Evolutionary conservation across 2,113 vertebrate species (phyloP), one percentile per base, ranked within the genome.

Genomic region (Notothenia coriiceps): DNA sequence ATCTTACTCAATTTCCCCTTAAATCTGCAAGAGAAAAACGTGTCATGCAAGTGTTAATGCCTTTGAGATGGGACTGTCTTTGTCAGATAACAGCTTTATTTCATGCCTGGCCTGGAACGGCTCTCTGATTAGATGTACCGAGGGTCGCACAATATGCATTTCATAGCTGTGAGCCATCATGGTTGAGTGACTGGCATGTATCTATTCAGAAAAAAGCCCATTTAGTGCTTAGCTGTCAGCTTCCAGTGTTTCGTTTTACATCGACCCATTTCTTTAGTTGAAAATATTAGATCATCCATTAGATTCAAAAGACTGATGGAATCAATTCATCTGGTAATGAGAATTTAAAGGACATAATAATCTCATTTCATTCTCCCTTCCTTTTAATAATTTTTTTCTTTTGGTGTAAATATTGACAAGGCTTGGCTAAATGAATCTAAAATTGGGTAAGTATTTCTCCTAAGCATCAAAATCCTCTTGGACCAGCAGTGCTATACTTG

Each of bases 31-130:
- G 68, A 78, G 70, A 70, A 73, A 71, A 83, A 80, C 74, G 62
- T 52, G 70, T 70, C 44, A 73, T 68, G 82, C 35, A 18, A 86
- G 67, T 80, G 75, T 79, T 78, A 83, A 84, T 83, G 62, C 17
- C 51, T 73, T 35, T 71, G 76, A 88, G 72, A 74, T 78, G 81
- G n/a, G 12, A 60, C 65, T 74, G 75, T 62, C 75, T 55, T 55
- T 84, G 86, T 83, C 68, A 86, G 89, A 91, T 89, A 87, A 79
- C 79, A 54, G 64, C 74, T 90, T 88, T 79, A 70, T 92, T 89
- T 90, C 78, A 85, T 86, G 89, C 67, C 59, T 68, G 69, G 84
- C 61, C 51, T 75, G 25, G 40, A 79, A 76, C 49, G 6, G 11
- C 68, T 65, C 61, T 84, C 18, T 77, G 80, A 91, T 85, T 86